These are phyloP conservation scores for Phytoseiulus persimilis DNA, from an alignment of 2,888 invertebrate species.

Conservation along the genomic window DNA sequence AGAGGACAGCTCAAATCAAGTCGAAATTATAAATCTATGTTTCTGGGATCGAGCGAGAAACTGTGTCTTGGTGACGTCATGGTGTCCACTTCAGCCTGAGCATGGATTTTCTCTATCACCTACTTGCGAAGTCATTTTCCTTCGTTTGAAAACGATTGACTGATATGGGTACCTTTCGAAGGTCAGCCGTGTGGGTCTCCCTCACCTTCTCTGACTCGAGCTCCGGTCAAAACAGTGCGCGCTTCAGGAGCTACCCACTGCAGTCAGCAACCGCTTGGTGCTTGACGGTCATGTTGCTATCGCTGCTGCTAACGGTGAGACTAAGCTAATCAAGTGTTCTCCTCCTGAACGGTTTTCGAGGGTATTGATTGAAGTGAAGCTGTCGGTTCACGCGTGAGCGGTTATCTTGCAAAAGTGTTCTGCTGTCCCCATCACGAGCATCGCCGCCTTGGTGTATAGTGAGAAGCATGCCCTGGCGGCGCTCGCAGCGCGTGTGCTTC, in stretches of 20 bases:
- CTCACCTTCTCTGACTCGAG: background rate
- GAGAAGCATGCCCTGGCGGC: no score
- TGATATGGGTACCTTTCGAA: background rate
- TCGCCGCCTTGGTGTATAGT: no score
- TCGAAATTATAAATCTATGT: no score
- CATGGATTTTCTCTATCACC: background rate
- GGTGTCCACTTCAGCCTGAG: background rate
- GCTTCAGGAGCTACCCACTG: background rate
- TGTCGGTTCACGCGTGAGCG: no score
- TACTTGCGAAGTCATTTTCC: background rate
- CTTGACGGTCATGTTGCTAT: background rate
- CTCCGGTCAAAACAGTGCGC: constrained; percentile 5
- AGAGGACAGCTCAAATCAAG: no score
- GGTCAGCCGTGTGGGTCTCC: background rate
- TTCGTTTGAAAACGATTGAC: background rate
- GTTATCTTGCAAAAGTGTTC: no score
- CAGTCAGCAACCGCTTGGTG: background rate
- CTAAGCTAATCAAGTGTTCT: background rate
- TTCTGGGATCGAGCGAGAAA: no score
- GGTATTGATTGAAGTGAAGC: no score
- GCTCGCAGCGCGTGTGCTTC: no score
- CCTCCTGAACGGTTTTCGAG: no score
- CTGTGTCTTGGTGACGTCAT: background rate
- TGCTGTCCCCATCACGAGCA: no score
- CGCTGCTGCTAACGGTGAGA: background rate